phyloP scores from a whole-genome alignment of 2,797 vertebrate species.

The Crocidura indochinensis region DNA sequence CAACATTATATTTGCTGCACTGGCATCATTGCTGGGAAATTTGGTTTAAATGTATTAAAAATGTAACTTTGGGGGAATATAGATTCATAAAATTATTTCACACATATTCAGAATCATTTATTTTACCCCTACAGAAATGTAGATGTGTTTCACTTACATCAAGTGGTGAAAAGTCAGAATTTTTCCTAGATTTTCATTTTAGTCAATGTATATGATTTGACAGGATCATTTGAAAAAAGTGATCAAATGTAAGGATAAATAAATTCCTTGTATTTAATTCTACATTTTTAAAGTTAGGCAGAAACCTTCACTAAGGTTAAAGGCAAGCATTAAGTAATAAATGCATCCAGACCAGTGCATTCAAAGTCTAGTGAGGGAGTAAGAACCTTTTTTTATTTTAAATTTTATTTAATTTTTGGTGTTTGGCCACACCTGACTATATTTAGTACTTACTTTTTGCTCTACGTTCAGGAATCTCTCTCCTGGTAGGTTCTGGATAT shows the following conservation, averaged over 20 bases:
- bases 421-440: no score
- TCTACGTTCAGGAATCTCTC: no score
- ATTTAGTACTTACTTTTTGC: no score
- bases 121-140: not conserved
- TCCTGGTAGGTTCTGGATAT: no score
- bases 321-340: not conserved
- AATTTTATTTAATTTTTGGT: no score
- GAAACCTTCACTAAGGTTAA: not conserved
- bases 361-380: not conserved
- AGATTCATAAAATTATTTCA: not conserved
- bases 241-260: constrained; percentile 16
- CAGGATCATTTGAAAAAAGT: not conserved
- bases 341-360: not conserved
- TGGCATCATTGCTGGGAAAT: not conserved
- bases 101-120: not conserved
- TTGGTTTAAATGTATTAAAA: not conserved
- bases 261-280: not conserved
- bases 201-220: not conserved
- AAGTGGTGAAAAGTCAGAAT: not conserved
- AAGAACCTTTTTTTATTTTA: no score
- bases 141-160: not conserved
- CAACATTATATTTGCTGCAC: not conserved
- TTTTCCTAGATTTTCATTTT: not conserved
- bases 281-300: not conserved
- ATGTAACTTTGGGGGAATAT: not conserved